Percentiles rank a stretch among this genome's conserved stretches.
These are phyloP conservation scores for Heliconius ethilla DNA, from an alignment of 2,888 invertebrate genomes.

Conservation along the genomic window DNA sequence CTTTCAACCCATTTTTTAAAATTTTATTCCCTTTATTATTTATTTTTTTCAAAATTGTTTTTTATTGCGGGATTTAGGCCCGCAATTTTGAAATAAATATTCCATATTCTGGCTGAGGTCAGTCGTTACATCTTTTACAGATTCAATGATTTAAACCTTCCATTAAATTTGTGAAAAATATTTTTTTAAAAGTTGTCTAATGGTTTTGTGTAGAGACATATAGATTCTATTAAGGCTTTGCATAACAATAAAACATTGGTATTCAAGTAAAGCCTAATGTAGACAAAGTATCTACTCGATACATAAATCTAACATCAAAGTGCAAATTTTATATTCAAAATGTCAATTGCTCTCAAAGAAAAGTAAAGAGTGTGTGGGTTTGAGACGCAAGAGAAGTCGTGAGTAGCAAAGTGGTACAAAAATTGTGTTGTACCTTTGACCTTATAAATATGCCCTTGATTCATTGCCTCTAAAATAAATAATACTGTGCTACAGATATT, in stretches of 20 bases:
- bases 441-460: slow-evolving; percentile 12
- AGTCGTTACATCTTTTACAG: too few relatives aligned
- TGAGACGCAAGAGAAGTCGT: slow-evolving; percentile 24
- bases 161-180: too few relatives aligned
- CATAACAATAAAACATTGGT: background rate
- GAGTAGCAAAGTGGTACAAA: slow-evolving; percentile 25
- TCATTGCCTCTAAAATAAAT: background rate
- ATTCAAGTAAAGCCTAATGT: background rate
- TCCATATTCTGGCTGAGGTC: too few relatives aligned
- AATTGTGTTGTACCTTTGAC: slow-evolving; percentile 16
- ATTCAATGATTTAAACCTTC: too few relatives aligned
- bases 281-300: slow-evolving; percentile 10
- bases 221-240: too few relatives aligned
- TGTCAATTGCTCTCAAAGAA: slow-evolving; percentile 35
- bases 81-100: too few relatives aligned
- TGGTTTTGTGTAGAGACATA: too few relatives aligned
- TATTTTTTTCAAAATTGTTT: too few relatives aligned
- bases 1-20: too few relatives aligned
- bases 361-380: slow-evolving; percentile 29
- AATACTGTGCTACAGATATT: too few relatives aligned
- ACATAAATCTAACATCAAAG: slow-evolving; percentile 25
- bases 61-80: too few relatives aligned
- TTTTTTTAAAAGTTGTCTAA: background rate
- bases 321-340: slow-evolving; percentile 30
- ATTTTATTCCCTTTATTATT: too few relatives aligned